Base-by-base conservation (phyloP, 2,113 vertebrate genomes). In the Tenebrosternarchus preto region DNA sequence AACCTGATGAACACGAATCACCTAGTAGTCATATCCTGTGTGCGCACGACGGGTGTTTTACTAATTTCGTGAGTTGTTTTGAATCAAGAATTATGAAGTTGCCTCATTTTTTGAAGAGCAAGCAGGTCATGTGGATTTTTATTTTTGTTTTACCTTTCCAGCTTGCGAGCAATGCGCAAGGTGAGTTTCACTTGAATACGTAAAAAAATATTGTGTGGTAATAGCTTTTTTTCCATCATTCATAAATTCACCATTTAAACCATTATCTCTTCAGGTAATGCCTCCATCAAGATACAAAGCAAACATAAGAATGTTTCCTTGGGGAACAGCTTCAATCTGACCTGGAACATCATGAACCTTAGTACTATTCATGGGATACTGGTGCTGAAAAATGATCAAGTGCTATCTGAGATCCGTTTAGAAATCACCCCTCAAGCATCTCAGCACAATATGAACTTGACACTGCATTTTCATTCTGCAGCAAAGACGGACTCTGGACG, bases 311-410 rank as follows among this genome's bases (percentile, higher is more conserved):
- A 25, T 1, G 36, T 85, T 53, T 72, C 15, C 8, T 0, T 19
- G 4, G 76, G 78, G 20, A 16, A 72, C 3, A 0, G 7, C 53
- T 83, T 85, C 53, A 83, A 29, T 16, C 46, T 85, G 25, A 64
- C 64, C 15, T 83, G 84, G 16, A 60, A 22, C 9, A 81, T 78
- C 33, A 0, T 1, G 22, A 81, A 81, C 59, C 1, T 20, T 20
- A 64, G 27, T 53, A 1, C 1, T 8, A 0, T 1, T 8, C n/a
- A 56, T 6, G n/a, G 11, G 8, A 33, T 69, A 6, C 22, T 61
- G 72, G 25, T 85, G 71, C 3, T 59, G 50, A 83, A 75, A 31
- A 20, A 67, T 24, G 1, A 56, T 2, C 0, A 50, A 36, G 5
- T 60, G 22, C 17, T 33, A 5, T 31, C 2, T 0, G 4, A 72